phyloP scores from a whole-genome alignment of 2,113 vertebrate genomes.

The Oncorhynchus tshawytscha region DNA sequence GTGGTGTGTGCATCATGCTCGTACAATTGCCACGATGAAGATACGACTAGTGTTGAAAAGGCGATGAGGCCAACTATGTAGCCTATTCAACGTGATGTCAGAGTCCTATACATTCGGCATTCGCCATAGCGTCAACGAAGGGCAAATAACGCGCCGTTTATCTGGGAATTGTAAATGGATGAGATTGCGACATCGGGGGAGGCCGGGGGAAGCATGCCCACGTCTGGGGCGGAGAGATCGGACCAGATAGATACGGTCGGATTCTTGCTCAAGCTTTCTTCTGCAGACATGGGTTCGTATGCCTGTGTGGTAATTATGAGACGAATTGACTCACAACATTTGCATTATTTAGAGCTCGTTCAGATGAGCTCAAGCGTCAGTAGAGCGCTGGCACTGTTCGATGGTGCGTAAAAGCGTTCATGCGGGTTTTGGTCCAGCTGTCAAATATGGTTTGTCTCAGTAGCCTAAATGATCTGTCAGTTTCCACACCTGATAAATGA shows the following conservation, averaged over 20 bases:
- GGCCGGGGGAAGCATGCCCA: not conserved
- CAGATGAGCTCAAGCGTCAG: no score
- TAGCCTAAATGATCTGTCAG: no score
- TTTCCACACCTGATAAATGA: no score
- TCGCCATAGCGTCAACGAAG: not conserved
- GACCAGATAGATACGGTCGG: not conserved
- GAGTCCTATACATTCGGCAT: not conserved
- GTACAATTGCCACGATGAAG: not conserved
- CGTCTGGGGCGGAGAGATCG: not conserved
- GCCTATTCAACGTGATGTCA: not conserved
- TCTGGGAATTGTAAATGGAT: not conserved
- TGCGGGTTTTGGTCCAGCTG: not conserved
- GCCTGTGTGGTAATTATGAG: not conserved
- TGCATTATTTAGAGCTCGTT: no score
- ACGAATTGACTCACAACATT: no score
- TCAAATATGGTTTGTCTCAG: no score
- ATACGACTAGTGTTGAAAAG: not conserved
- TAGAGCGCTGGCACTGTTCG: no score
- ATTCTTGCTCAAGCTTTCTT: not conserved
- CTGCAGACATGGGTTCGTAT: not conserved
- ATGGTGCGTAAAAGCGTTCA: not conserved
- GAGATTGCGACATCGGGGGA: not conserved
- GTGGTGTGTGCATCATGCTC: no score
- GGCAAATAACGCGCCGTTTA: not conserved
- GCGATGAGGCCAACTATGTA: not conserved